phyloP scores from a whole-genome alignment of 2,888 invertebrate genomes.

The Macrosiphum euphorbiae region DNA sequence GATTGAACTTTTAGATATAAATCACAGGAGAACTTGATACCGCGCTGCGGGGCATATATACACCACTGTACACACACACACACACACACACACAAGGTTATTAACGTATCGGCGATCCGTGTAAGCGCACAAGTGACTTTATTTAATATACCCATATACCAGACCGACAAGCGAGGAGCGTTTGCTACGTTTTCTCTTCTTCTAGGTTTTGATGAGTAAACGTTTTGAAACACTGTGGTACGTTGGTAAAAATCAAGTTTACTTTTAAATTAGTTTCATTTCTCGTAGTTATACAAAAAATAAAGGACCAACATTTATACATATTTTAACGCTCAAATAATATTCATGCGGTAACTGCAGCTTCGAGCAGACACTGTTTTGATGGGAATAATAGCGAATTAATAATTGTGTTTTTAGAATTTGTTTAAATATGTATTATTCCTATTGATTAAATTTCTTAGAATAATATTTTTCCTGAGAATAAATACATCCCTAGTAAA shows the following conservation, averaged over 20 bases:
- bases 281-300: not conserved
- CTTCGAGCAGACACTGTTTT: not conserved
- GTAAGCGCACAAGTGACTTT: not conserved
- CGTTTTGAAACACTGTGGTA: not conserved
- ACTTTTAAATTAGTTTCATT: not conserved
- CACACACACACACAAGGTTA: not conserved
- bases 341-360: not conserved
- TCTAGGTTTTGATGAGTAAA: not conserved
- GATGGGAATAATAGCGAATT: not conserved
- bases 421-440: not conserved
- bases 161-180: not conserved
- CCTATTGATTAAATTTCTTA: not conserved
- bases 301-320: not conserved
- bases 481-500: not conserved
- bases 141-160: not conserved
- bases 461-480: not conserved
- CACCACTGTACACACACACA: not conserved
- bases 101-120: not conserved
- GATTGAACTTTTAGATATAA: constrained; percentile 14
- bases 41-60: not conserved
- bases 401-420: not conserved
- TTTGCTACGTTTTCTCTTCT: not conserved
- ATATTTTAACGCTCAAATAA: not conserved
- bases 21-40: not conserved
- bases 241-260: not conserved